Percentiles rank a stretch among this genome's conserved stretches.
Conservation (phyloP, 2,797 vertebrate species). For the Tapera naevia region DNA sequence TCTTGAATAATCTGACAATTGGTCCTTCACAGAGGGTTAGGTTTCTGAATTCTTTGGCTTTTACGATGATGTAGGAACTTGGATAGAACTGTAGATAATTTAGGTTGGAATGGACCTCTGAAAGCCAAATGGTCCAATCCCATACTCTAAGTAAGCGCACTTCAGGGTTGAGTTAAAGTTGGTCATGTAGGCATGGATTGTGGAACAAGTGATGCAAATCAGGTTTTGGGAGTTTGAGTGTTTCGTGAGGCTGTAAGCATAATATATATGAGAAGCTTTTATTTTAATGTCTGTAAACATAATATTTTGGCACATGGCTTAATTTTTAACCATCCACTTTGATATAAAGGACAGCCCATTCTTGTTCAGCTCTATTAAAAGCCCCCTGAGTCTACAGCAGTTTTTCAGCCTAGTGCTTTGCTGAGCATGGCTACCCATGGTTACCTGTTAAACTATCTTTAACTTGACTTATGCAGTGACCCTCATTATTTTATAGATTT, state of each 20-base stretch:
- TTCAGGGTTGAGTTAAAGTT: not conserved
- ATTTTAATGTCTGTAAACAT: not conserved
- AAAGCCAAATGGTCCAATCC: not conserved
- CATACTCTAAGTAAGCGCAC: not conserved
- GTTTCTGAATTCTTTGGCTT: not conserved
- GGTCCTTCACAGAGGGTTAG: not conserved
- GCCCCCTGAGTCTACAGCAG: not conserved
- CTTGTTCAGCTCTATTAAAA: not conserved
- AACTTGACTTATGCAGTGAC: not conserved
- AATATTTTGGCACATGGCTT: not conserved
- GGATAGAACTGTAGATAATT: not conserved
- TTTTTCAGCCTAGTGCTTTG: not conserved
- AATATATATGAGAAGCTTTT: not conserved
- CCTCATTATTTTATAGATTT: not conserved
- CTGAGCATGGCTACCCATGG: not conserved
- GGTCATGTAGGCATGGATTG: not conserved
- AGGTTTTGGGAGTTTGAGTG: not conserved
- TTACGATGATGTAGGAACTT: not conserved
- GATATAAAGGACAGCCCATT: not conserved
- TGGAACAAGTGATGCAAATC: not conserved
- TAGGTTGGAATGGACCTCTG: not conserved
- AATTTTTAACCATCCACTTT: not conserved
- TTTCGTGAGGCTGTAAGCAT: not conserved
- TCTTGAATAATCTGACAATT: not conserved
- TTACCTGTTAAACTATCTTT: not conserved